Evolutionary conservation across 2,888 invertebrate species (phyloP).

Genomic region (Lucinisca nassula): DNA sequence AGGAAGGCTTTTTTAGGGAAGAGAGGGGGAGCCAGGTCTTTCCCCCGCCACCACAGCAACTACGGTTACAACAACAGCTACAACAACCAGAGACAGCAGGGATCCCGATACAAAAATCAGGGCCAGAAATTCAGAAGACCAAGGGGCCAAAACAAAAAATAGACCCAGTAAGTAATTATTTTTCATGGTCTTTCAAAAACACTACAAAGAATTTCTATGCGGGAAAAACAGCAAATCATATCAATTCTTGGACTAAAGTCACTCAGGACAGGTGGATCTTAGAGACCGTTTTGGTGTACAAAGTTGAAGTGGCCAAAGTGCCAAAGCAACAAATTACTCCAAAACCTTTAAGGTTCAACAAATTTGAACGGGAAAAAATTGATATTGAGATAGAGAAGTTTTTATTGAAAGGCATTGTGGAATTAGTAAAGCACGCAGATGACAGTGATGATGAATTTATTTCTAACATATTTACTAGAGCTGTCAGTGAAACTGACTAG

Average conservation of each 20-base stretch:
- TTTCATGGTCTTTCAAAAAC: not conserved
- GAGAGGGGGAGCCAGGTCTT: not conserved
- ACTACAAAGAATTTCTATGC: constrained; percentile 4
- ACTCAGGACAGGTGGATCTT: constrained; percentile 13
- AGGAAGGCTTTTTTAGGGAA: not conserved
- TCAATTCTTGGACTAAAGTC: not conserved
- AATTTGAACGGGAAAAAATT: not conserved
- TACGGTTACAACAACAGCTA: not conserved
- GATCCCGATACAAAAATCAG: not conserved
- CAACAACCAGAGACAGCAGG: not conserved
- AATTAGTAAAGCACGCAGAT: too few species aligned
- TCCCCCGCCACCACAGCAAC: not conserved
- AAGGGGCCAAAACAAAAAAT: not conserved
- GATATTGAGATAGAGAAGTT: not conserved
- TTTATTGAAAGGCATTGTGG: not conserved
- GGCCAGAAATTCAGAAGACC: not conserved
- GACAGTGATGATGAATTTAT: constrained; percentile 22
- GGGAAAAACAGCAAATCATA: not conserved
- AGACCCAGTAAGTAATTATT: not conserved
- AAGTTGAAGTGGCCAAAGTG: not conserved
- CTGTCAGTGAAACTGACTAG: too few species aligned
- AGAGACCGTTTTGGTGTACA: not conserved
- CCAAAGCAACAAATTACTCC: not conserved
- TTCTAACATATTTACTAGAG: constrained; percentile 41
- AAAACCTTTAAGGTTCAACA: not conserved